Percentiles rank a stretch among this genome's conserved stretches.
phyloP scores from a whole-genome alignment of 2,888 invertebrate genomes.

The Nomada goodeniana region DNA sequence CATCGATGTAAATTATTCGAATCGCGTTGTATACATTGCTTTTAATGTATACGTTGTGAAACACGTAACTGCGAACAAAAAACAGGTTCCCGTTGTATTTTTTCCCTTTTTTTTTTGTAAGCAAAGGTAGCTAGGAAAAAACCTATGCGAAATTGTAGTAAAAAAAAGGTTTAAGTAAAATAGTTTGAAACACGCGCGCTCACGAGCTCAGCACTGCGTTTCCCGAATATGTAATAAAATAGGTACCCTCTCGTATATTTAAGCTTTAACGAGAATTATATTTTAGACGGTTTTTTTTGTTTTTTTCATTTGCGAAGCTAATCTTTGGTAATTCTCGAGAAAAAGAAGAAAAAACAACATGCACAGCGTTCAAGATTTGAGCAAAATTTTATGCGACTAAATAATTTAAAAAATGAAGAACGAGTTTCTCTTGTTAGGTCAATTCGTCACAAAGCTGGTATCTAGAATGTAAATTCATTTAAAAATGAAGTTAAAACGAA shows the following conservation, averaged over 20 bases:
- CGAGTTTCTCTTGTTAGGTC: slow-evolving; percentile 6
- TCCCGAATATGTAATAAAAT: neutral
- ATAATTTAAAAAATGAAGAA: neutral
- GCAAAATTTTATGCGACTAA: slow-evolving; percentile 22
- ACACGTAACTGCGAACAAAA: neutral
- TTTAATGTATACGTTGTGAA: slow-evolving; percentile 9
- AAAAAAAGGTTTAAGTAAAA: slow-evolving; percentile 20
- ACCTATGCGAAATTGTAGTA: slow-evolving; percentile 24
- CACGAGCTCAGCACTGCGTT: slow-evolving; percentile 7
- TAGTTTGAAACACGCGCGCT: neutral
- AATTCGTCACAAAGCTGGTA: slow-evolving; percentile 13
- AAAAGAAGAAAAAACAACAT: neutral
- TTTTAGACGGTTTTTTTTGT: slow-evolving; percentile 5
- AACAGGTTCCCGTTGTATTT: no score
- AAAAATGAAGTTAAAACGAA: neutral
- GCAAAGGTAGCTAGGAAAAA: slow-evolving; percentile 14
- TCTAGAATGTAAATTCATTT: slow-evolving; percentile 1
- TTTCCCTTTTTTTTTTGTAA: neutral
- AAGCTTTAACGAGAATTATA: slow-evolving; percentile 18
- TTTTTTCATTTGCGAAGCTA: slow-evolving; percentile 18
- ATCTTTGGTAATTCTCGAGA: slow-evolving; percentile 43
- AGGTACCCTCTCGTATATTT: slow-evolving; percentile 7
- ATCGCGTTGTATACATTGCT: slow-evolving; percentile 1
- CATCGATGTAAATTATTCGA: neutral
- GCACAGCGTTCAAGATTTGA: slow-evolving; percentile 30